Evolutionary conservation across 2,888 invertebrate genomes (phyloP), one percentile per base, ranked within the genome.

Genomic region (Invenusta paracnida): DNA sequence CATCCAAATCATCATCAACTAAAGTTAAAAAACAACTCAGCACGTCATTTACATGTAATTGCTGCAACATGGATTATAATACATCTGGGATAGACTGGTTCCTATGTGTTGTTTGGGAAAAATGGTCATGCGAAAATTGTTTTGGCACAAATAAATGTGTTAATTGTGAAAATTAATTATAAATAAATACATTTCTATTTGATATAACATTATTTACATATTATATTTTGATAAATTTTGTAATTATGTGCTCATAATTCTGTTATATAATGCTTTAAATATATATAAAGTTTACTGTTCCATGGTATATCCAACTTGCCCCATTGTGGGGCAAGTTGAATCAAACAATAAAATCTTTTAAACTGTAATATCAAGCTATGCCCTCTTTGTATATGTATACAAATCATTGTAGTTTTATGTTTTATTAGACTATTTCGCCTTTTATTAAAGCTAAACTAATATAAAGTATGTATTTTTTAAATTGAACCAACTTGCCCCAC

Each of bases 131-230:
- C 73, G 73, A 73, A 73, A 73, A 73, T 73, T 73, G 73, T 23
- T 73, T 73, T 73, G 73, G 73, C 73, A 73, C 73, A 73, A 73
- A 73, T 73, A 73, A 73, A 73, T 73, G 73, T 73, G 73, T 73
- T 73, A 73, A 73, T 73, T 73, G 73, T 73, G 73, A 73, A 73
- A 73, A 73, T 73, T 73, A 73, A 73, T 73, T 73, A 73, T 73
- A 73, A 73, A 73, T 73, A 73, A 73, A 23, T 73, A 73, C 73
- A 73, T 73, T 73, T 73, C 17, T 73, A 73, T 73, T 73, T 73
- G 11, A 73, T n/a, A 73, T 73, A 23, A 73, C 73, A 73, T 73
- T 73, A 48, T 73, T 73, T 73, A 73, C 73, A 73, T 73, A 73
- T 73, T 73, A 73, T 73, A 25, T 73, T 73, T 73, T 73, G 73